Percentiles rank a stretch among this genome's conserved stretches.
Conservation (phyloP, 2,888 invertebrate species). For the Linnaemya vulpina region DNA sequence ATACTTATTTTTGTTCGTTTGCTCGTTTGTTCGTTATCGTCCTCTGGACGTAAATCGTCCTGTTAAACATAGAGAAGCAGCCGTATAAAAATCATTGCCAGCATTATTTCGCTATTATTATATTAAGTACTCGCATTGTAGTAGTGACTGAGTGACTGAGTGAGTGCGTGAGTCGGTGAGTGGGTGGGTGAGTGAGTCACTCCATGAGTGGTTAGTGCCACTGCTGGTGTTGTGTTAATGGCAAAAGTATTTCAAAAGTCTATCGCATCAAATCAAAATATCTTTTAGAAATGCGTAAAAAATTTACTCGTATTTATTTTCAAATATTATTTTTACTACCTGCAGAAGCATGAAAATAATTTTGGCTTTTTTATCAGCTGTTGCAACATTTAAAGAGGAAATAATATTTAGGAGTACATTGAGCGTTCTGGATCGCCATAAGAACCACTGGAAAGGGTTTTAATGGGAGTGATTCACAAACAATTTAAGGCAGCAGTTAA, state of each 20-base stretch:
- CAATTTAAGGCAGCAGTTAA: too few species aligned
- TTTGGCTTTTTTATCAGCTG: slow-evolving; percentile 14
- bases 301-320: slow-evolving; percentile 31
- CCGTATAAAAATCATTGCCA: slow-evolving; percentile 41
- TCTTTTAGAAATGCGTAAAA: slow-evolving; percentile 60
- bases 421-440: too few species aligned
- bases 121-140: slow-evolving; percentile 15
- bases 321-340: slow-evolving; percentile 30
- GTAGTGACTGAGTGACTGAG: not conserved
- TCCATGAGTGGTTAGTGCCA: not conserved
- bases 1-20: slow-evolving; percentile 5
- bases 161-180: not conserved
- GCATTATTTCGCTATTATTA: slow-evolving; percentile 22
- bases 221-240: slow-evolving; percentile 3
- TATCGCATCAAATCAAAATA: slow-evolving; percentile 41
- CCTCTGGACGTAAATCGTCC: slow-evolving; percentile 41
- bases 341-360: slow-evolving; percentile 48
- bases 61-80: slow-evolving; percentile 50
- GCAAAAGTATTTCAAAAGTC: slow-evolving; percentile 51
- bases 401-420: too few species aligned
- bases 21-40: slow-evolving; percentile 8
- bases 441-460: too few species aligned
- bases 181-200: too few species aligned
- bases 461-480: too few species aligned
- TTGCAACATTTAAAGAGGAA: too few species aligned